Conservation (phyloP, 2,113 vertebrate genomes). For the Motacilla tschutschensis region DNA sequence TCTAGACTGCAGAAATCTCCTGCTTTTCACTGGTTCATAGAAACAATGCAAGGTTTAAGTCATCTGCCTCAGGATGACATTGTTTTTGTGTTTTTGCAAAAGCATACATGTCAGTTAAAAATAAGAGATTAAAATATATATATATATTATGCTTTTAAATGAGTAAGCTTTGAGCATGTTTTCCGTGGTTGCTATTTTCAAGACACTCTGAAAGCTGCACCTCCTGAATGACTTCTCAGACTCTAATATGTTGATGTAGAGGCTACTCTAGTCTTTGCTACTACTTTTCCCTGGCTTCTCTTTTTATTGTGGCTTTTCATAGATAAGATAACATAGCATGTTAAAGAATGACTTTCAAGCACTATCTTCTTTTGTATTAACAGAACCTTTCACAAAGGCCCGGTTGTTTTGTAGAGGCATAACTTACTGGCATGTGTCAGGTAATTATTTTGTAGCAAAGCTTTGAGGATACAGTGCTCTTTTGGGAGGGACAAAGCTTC, state of each 20-base stretch:
- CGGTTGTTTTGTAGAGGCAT: neutral
- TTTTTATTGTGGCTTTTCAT: neutral
- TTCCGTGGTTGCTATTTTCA: neutral
- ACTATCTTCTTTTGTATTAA: neutral
- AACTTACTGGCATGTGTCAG: neutral
- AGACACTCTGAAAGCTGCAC: neutral
- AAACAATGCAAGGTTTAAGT: neutral
- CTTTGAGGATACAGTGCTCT: neutral
- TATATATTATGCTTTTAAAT: neutral
- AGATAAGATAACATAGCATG: neutral
- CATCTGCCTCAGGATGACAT: neutral
- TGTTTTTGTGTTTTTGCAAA: neutral
- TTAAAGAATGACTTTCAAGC: neutral
- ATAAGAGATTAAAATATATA: neutral
- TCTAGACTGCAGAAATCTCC: accelerated
- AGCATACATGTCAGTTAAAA: neutral
- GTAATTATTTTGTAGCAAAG: neutral
- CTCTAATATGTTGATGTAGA: neutral
- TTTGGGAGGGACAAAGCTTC: neutral
- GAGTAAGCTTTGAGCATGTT: neutral
- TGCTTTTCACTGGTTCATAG: neutral
- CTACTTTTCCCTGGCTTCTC: neutral
- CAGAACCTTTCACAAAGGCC: neutral
- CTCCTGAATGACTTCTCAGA: neutral
- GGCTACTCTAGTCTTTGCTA: neutral